Evolutionary conservation across 2,113 vertebrate species (phyloP).

Genomic region (Crotalus viridis): DNA sequence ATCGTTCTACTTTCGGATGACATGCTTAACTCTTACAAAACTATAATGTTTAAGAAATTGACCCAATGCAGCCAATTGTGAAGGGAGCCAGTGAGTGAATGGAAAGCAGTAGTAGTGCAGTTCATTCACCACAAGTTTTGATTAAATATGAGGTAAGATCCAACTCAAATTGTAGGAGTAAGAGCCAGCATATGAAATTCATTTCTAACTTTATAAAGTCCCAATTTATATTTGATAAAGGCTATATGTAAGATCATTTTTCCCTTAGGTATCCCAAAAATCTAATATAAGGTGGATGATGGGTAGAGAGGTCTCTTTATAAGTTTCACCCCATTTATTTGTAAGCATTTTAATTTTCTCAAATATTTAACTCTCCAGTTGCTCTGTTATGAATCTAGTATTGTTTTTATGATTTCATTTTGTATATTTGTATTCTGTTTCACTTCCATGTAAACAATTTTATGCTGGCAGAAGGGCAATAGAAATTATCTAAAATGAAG

Average conservation of each 20-base stretch:
- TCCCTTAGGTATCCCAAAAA: background rate
- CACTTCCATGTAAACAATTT: background rate
- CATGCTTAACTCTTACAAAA: background rate
- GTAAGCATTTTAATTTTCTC: constrained; percentile 29
- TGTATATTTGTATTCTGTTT: constrained; percentile 29
- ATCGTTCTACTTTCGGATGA: background rate
- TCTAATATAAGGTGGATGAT: background rate
- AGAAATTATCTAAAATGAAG: background rate
- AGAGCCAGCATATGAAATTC: constrained; percentile 6
- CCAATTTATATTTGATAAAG: background rate
- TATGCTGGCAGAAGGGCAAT: background rate
- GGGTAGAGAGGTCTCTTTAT: background rate
- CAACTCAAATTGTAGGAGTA: constrained; percentile 2
- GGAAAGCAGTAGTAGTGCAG: background rate
- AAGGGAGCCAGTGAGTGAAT: background rate
- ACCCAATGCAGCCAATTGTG: background rate
- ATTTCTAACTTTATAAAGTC: background rate
- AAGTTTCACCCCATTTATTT: background rate
- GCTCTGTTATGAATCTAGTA: background rate
- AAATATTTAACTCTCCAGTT: constrained; percentile 30
- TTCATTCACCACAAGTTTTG: background rate
- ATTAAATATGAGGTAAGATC: background rate
- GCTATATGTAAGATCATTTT: background rate
- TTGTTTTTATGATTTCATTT: background rate
- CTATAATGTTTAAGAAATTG: background rate